Percentiles rank a stretch among this genome's conserved stretches.
phyloP scores from a whole-genome alignment of 2,113 vertebrate genomes.

The Chauna torquata region DNA sequence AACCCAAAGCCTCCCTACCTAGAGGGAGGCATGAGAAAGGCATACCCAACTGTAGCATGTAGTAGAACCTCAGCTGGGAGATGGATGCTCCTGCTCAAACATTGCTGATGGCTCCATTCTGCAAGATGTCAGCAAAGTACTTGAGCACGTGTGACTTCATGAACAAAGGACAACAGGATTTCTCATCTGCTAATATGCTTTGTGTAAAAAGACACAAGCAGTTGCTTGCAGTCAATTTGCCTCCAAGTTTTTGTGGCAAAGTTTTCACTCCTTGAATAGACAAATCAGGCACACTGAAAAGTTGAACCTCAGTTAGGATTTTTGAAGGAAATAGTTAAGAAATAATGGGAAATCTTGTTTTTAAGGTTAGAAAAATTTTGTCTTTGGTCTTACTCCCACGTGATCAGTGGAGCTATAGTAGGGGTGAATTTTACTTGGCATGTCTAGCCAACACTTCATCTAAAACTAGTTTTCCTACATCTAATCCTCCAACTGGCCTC shows the following conservation, averaged over 20 bases:
- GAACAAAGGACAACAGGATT: background rate
- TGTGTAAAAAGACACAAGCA: background rate
- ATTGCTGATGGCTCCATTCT: background rate
- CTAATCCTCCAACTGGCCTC: background rate
- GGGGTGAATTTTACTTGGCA: background rate
- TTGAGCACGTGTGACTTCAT: background rate
- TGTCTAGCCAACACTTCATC: background rate
- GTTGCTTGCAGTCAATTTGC: background rate
- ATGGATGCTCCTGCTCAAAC: background rate
- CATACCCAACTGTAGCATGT: background rate
- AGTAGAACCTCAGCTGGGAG: background rate
- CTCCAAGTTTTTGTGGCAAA: background rate
- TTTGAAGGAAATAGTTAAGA: background rate
- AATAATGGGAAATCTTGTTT: background rate
- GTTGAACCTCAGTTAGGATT: background rate
- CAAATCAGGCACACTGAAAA: background rate
- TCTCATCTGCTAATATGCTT: background rate
- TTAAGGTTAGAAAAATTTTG: background rate
- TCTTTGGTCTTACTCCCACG: background rate
- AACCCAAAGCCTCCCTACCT: background rate
- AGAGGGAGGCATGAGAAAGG: background rate
- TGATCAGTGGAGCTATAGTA: background rate
- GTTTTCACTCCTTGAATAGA: background rate
- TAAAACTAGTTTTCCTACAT: slow-evolving; percentile 11
- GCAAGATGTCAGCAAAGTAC: background rate